phyloP scores from a whole-genome alignment of 2,888 invertebrate genomes.

The Drosophila planitibia region DNA sequence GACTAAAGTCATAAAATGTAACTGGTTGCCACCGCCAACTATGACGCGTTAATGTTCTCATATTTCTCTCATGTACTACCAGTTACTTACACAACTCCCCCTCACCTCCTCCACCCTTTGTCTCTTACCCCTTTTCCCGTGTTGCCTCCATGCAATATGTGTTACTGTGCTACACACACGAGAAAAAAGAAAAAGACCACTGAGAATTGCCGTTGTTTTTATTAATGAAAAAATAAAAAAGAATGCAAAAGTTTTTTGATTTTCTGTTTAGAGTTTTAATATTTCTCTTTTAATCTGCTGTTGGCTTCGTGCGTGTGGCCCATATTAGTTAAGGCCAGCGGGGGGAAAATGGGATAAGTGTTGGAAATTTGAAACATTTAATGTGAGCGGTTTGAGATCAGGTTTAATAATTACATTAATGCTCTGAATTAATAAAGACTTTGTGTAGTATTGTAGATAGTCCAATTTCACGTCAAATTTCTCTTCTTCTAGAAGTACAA shows the following conservation, averaged over 20 bases:
- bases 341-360: conserved; percentile 16
- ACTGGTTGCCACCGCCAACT: conserved; percentile 68
- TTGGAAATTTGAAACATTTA: conserved; percentile 37
- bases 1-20: conserved; percentile 74
- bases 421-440: conserved; percentile 1
- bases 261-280: conserved; percentile 22
- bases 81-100: conserved; percentile 11
- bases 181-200: conserved; percentile 12
- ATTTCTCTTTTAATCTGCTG: conserved; percentile 13
- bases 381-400: conserved; percentile 42
- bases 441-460: neutral
- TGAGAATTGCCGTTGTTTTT: conserved; percentile 60
- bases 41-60: conserved; percentile 64
- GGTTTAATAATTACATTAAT: conserved; percentile 47
- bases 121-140: neutral
- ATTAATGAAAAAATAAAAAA: conserved; percentile 67
- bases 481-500: neutral
- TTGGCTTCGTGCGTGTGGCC: conserved; percentile 63
- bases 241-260: conserved; percentile 62
- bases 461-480: neutral
- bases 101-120: conserved; percentile 1
- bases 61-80: conserved; percentile 57
- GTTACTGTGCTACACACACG: conserved; percentile 59
- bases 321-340: conserved; percentile 48
- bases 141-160: conserved; percentile 51